A percentile compares a stretch with the other conserved stretches of the same genome.
Evolutionary conservation across 2,113 vertebrate genomes (phyloP).

Genomic region (Platysternon megacephalum): DNA sequence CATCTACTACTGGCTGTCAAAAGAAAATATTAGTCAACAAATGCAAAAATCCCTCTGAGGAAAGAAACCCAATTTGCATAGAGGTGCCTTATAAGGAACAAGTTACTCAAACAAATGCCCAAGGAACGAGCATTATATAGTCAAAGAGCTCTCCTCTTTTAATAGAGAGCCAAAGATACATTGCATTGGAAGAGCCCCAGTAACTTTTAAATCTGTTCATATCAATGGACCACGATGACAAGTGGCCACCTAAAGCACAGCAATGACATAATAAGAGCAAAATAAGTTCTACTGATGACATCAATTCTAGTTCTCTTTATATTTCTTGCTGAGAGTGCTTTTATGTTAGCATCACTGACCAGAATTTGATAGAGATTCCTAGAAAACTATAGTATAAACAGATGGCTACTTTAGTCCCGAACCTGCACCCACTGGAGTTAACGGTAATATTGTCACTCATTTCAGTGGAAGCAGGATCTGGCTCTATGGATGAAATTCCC

Average conservation of each 20-base stretch:
- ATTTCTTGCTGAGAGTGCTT: background rate
- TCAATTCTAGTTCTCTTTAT: background rate
- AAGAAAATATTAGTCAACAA: background rate
- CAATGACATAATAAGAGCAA: background rate
- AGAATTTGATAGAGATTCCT: background rate
- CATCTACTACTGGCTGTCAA: background rate
- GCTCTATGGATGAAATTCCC: fast-evolving
- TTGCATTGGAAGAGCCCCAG: background rate
- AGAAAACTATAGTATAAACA: background rate
- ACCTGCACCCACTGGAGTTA: background rate
- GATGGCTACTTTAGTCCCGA: background rate
- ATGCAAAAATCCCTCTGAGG: background rate
- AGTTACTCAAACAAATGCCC: background rate
- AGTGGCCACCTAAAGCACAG: background rate
- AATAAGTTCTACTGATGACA: background rate
- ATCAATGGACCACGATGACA: background rate
- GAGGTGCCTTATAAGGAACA: background rate
- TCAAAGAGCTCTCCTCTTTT: background rate
- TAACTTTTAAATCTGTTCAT: background rate
- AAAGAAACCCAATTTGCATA: background rate
- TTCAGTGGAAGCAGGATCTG: background rate
- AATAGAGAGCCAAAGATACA: background rate
- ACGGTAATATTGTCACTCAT: background rate
- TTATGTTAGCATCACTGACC: background rate
- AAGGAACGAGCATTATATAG: background rate